These are phyloP conservation scores for Seriola quinqueradiata DNA, from an alignment of 2,113 vertebrate genomes.

Conservation along the genomic window DNA sequence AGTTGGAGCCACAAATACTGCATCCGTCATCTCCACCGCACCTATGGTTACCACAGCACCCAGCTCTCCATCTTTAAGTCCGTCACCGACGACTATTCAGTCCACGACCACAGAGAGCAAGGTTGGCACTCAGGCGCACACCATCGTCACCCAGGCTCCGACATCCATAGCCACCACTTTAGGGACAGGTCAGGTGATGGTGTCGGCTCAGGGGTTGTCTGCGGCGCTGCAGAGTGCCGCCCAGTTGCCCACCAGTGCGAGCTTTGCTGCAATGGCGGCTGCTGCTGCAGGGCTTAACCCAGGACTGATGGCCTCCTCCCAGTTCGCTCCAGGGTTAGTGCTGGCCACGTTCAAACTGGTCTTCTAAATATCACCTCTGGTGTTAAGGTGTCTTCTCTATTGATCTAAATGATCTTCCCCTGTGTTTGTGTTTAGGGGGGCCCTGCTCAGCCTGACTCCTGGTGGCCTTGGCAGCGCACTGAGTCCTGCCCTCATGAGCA, in stretches of 20 bases:
- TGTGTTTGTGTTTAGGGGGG: slow-evolving; percentile 87
- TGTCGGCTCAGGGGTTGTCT: slow-evolving; percentile 90
- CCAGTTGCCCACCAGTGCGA: slow-evolving; percentile 93
- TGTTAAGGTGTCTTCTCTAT: not conserved
- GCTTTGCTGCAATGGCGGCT: slow-evolving; percentile 97
- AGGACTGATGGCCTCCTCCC: slow-evolving; percentile 95
- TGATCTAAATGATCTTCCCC: not conserved
- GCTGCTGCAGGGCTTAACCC: slow-evolving; percentile 95
- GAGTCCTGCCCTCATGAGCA: slow-evolving; percentile 97
- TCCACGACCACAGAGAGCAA: slow-evolving; percentile 81
- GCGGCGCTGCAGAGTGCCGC: slow-evolving; percentile 91
- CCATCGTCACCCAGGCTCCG: slow-evolving; percentile 88
- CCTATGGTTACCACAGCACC: slow-evolving; percentile 88
- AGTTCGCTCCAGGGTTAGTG: slow-evolving; percentile 94
- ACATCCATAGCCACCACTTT: slow-evolving; percentile 88
- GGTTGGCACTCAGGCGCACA: slow-evolving; percentile 86
- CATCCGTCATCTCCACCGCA: slow-evolving; percentile 94
- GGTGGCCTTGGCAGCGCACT: slow-evolving; percentile 92
- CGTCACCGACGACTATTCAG: slow-evolving; percentile 86
- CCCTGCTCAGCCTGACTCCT: slow-evolving; percentile 95
- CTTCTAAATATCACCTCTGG: not conserved
- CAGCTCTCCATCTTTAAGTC: slow-evolving; percentile 91
- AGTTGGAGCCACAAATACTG: slow-evolving; percentile 88
- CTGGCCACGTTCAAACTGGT: not conserved
- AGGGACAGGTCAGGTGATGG: slow-evolving; percentile 94